Evolutionary conservation across 2,797 vertebrate species (phyloP), one percentile per base, ranked within the genome.

Genomic region (Antennarius maculatus): DNA sequence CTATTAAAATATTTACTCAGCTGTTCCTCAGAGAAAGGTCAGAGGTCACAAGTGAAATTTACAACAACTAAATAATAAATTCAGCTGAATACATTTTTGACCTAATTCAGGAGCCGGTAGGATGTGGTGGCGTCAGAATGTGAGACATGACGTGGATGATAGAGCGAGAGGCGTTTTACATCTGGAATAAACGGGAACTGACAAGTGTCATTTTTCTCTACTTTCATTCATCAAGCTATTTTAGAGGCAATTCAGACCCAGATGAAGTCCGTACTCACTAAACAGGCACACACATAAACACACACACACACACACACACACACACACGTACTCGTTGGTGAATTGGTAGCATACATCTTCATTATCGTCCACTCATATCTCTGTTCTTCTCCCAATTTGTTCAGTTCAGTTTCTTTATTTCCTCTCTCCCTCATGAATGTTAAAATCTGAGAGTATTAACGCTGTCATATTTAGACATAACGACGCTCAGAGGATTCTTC

Each of bases 271-370:
- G 16, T 76, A 79, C 64, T 70, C 49, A 31, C 18, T 23, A 56
- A 69, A 45, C 14, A 57, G 68, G 48, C 60, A 46, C 74, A 48
- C 47, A 64, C 43, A 51, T 23, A 23, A 23, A 23, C 23, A 23
- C 23, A 23, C 54, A 63, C 61, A 56, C 53, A 66, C 60, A 67
- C 62, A 68, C 65, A 59, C 65, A 57, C 70, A 51, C 60, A 46
- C 73, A 48, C 47, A 64, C 43, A 51, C 16, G 63, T 63, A 51
- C 67, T 11, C 29, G 64, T 29, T 31, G 57, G 61, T 56, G 79
- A 80, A 85, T 80, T 81, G 80, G 77, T 55, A 57, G 75, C 86
- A 88, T 91, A 81, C 77, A 79, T 91, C 89, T 89, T 89, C 86
- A 89, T 90, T 91, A 89, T 71, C 62, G 85, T 82, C 78, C 58